These are phyloP conservation scores for Dicrurus megarhynchus DNA, from an alignment of 2,113 vertebrate species.

Conservation along the genomic window DNA sequence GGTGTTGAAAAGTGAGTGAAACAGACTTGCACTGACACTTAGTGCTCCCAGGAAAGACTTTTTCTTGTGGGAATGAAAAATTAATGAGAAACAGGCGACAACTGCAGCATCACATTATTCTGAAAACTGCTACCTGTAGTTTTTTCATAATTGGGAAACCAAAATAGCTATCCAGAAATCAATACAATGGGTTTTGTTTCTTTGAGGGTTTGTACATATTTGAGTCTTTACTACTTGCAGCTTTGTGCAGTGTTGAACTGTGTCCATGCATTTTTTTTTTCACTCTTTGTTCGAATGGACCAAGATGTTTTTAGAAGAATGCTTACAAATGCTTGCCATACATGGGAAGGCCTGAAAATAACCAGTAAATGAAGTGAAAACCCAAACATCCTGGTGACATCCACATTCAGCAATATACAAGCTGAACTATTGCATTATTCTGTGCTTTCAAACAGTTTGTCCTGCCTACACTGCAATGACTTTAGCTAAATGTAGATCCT, in stretches of 20 bases:
- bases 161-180: conserved; percentile 2
- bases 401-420: background rate
- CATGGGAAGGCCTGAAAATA: background rate
- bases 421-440: background rate
- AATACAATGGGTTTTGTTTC: background rate
- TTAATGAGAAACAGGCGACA: conserved; percentile 26
- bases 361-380: background rate
- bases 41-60: conserved; percentile 18
- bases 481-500: background rate
- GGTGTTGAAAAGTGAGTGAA: conserved; percentile 13
- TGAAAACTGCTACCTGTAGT: conserved; percentile 23
- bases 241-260: background rate
- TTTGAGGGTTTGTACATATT: background rate
- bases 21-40: background rate
- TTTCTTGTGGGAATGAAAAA: conserved; percentile 49
- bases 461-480: background rate
- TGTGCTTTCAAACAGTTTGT: background rate
- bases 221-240: background rate
- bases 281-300: background rate
- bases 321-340: background rate
- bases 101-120: background rate
- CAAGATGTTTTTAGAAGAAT: background rate
- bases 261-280: background rate
- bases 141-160: conserved; percentile 24
- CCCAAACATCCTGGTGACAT: background rate